These are phyloP conservation scores for Euleptes europaea DNA, from an alignment of 2,113 vertebrate genomes.

Conservation along the genomic window DNA sequence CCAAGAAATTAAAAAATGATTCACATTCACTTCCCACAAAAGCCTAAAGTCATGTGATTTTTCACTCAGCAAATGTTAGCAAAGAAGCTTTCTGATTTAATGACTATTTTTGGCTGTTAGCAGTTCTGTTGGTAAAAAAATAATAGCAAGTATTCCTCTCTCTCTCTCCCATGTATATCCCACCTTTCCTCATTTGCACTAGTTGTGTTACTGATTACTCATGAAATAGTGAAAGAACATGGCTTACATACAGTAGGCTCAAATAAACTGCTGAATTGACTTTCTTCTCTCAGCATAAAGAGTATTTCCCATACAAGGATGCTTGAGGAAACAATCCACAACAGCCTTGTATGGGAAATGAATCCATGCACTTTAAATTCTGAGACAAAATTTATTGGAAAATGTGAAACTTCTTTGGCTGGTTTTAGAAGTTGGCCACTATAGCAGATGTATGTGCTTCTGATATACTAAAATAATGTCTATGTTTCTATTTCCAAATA, in stretches of 20 bases:
- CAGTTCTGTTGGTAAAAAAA: neutral
- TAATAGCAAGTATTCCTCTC: neutral
- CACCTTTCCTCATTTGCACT: too few species aligned
- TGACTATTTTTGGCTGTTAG: slow-evolving; percentile 8
- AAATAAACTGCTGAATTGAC: rapidly evolving
- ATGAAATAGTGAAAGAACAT: neutral
- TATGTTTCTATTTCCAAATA: rapidly evolving
- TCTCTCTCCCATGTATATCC: too few species aligned
- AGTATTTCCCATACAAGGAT: neutral
- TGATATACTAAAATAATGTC: neutral
- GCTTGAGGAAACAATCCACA: neutral
- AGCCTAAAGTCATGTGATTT: neutral
- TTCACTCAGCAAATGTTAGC: neutral
- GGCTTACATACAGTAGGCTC: neutral
- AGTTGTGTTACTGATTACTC: neutral
- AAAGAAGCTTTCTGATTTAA: neutral
- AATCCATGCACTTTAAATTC: neutral
- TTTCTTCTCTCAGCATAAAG: neutral
- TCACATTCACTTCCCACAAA: slow-evolving; percentile 5
- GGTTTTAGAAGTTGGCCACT: neutral
- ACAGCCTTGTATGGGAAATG: neutral
- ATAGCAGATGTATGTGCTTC: neutral
- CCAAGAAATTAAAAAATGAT: slow-evolving; percentile 24
- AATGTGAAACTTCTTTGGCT: neutral
- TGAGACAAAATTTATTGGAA: neutral